Evolutionary conservation across 92 coral and sea anemone species (phyloP), one percentile per base, ranked within the genome.

Genomic region (Porites cylindrica): DNA sequence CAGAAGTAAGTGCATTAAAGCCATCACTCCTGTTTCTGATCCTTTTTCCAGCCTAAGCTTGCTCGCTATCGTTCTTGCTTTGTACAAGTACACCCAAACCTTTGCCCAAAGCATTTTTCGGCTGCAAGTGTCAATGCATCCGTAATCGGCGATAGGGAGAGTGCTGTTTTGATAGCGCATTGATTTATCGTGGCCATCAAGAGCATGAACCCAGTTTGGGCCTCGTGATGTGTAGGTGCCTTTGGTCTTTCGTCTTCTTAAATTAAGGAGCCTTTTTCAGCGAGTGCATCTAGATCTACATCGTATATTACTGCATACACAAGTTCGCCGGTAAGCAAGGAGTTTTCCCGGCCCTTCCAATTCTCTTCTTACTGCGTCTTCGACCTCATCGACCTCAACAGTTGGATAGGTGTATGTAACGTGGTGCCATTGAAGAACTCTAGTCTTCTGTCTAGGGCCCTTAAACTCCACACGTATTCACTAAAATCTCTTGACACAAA

Each of bases 101-200:
- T 61, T 83, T 6, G 64, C 1, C 87, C 87, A 72, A 16, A 83
- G 32, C 38, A 83, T 77, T 73, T 83, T 72, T 47, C 80, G 63
- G 63, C 87, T 83, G 16, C 80, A 71, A 13, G 87, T 83, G 52
- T 83, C 87, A 23, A 83, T 71, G 67, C 87, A 83, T 2, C 87
- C 80, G 54, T 83, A 83, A 70, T 72, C 81, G 21, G 84, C 87
- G 54, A 90, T 73, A 12, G 79, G 90, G 70, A 90, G 80, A n/a
- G 90, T 90, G 69, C 65, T 71, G 76, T 80, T 85, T 58, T 80
- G 90, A 85, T 78, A 85, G 8, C 93, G 79, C 87, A 81, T 81
- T 21, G 66, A 51, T 76, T 90, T 73, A 71, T 79, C 87, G 82
- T 88, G 88, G 73, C 83, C 83, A 82, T 82, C 88, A 29, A 76